Base-by-base conservation (phyloP, 2,888 invertebrate genomes). In the Harpagoxenus sublaevis region DNA sequence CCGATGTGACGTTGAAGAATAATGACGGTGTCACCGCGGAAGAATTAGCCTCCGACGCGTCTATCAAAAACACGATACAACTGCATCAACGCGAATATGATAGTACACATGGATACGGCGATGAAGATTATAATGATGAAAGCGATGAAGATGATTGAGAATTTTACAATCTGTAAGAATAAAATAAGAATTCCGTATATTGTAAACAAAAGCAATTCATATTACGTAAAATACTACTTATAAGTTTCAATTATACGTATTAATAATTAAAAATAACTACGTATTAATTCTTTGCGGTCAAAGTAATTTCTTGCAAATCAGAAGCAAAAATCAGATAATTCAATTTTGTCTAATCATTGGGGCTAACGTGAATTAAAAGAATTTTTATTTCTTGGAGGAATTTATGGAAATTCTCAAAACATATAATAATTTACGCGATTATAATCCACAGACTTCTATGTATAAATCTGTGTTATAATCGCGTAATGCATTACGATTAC, bases 41-140 rank as follows among this genome's bases (percentile, higher is more conserved):
- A 89, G 96, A 96, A 87, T 94, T 97, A 48, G 95, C 96, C 10
- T 95, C 95, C 88, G 95, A 96, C 84, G 93, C 95, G 3, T 94
- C 94, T 15, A 89, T 95, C 42, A 94, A 92, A 84, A 95, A 95
- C 87, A 82, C 88, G 12, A 92, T 95, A 88, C 95, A 95, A 90
- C 91, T 93, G 90, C 93, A 89, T 60, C 91, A 91, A 83, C 88
- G 89, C 35, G 83, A 89, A 28, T 86, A 87, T 65, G 86, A 86
- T 77, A 82, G 89, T 81, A 88, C 88, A n/a, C 92, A 92, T 68
- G 89, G 92, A 35, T 94, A 95, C 71, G 91, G 89, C 28, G 93
- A 93, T 74, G 94, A 94, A 48, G 95, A 95, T 83, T 95, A 95
- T 84, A 93, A 94, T 65, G 95, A 95, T 84, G 95, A 95, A 79